phyloP scores from a whole-genome alignment of 1,140 invertebrate genomes.

The Cyrtorhinus lividipennis region DNA sequence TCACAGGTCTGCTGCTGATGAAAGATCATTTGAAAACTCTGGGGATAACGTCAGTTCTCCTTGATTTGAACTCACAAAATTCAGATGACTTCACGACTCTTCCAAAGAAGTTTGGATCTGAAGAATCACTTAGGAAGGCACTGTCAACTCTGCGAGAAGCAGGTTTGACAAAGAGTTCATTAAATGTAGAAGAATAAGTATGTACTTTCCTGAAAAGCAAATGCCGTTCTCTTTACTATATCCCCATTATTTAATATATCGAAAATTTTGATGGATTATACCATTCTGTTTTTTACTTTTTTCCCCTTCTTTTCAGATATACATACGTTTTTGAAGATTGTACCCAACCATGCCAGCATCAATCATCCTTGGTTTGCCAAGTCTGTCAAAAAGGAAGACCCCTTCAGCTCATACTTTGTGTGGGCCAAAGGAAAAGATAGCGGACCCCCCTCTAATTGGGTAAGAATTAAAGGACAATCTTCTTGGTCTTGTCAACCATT shows the following conservation, averaged over 20 bases:
- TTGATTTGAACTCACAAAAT: neutral
- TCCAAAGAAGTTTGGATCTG: constrained; percentile 1
- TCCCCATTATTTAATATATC: too few relatives aligned
- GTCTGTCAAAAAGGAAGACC: constrained; percentile 39
- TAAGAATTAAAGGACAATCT: constrained; percentile 46
- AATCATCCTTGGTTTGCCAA: constrained; percentile 62
- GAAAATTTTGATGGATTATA: too few relatives aligned
- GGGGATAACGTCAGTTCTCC: neutral
- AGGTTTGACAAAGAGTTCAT: neutral
- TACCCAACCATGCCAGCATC: constrained; percentile 73
- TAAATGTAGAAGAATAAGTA: too few relatives aligned
- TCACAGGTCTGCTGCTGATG: neutral
- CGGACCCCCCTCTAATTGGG: constrained; percentile 45
- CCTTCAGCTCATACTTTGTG: constrained; percentile 60
- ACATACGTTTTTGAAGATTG: constrained; percentile 66
- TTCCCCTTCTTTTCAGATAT: constrained; percentile 47
- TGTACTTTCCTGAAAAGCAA: too few relatives aligned
- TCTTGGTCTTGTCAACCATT: too few relatives aligned
- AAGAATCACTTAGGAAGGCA: neutral
- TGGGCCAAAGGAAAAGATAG: constrained; percentile 46
- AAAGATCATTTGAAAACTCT: neutral
- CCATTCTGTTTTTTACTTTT: too few relatives aligned
- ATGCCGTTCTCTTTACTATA: too few relatives aligned
- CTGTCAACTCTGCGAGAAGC: neutral
- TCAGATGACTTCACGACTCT: neutral